phyloP scores from a whole-genome alignment of 2,113 vertebrate genomes.

The human region DNA sequence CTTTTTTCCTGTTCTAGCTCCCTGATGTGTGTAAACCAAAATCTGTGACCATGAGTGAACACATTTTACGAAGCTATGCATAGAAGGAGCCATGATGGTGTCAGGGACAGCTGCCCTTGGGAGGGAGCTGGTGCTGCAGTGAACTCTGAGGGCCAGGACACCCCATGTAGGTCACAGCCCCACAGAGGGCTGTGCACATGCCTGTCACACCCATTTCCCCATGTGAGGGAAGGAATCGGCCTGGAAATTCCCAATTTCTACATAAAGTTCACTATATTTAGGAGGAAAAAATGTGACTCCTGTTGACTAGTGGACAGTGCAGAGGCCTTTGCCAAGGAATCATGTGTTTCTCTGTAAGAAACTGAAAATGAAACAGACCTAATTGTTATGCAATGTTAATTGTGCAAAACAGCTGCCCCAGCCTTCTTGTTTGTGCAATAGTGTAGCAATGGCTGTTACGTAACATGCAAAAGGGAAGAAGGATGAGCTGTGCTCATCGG shows the following conservation, averaged over 20 bases:
- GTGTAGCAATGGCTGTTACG: fast-evolving
- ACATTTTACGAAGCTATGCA: fast-evolving
- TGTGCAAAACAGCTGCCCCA: not conserved
- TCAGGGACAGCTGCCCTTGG: not conserved
- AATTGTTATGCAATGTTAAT: fast-evolving
- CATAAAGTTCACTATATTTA: not conserved
- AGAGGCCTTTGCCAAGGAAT: not conserved
- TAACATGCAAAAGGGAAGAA: fast-evolving
- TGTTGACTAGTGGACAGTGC: not conserved
- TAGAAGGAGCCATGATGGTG: fast-evolving
- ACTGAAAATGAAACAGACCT: not conserved
- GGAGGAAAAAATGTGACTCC: not conserved
- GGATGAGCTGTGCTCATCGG: fast-evolving
- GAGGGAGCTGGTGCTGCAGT: fast-evolving
- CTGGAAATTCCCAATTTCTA: not conserved
- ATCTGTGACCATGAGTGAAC: fast-evolving
- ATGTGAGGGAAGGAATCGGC: fast-evolving
- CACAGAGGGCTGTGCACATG: fast-evolving
- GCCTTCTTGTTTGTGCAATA: not conserved
- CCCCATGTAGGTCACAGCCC: no score
- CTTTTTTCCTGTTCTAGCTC: not conserved
- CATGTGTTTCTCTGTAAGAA: not conserved
- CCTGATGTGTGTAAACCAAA: not conserved
- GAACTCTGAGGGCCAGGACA: fast-evolving
- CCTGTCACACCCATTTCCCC: not conserved